Evolutionary conservation across 1,140 invertebrate genomes (phyloP), one percentile per base, ranked within the genome.

Genomic region (Proctacanthus coquilletti): DNA sequence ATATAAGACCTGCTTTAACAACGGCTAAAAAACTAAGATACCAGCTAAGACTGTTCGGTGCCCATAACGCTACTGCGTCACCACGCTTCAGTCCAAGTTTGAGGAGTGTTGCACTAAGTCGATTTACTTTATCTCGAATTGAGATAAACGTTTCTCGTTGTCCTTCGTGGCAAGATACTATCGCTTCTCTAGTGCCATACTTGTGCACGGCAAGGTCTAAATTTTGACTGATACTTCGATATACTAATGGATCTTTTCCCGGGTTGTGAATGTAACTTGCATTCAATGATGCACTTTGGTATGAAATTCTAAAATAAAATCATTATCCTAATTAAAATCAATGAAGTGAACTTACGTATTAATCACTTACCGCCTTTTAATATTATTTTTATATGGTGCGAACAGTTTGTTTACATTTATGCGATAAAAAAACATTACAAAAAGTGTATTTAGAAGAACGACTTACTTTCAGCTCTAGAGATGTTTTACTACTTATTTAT

Each of bases 51-150:
- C 69, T 68, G 61, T 96, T 98, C 1, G 89, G 87, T 0, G 79
- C 75, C 83, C 85, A 95, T 10, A 97, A 66, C 0, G 82, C 92
- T 3, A 98, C 47, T 5, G 82, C 58, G 51, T 98, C 92, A 0
- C 87, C 88, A 34, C 64, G 70, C 41, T 75, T 52, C 9, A 96
- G 53, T 0, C 89, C 89, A 9, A 92, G 50, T 18, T 71, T 70
- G 27, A 75, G 53, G 0, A 97, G 64, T 2, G 85, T 84, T 11
- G 80, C 79, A 3, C 87, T 91, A 2, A 96, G 50, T 20, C 71
- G 69, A 49, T 95, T 80, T 1, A 70, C 77, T 50, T 82, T 63
- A 18, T 63, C 51, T 4, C 78, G 43, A 0, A 84, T 52, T 38
- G 82, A 64, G 2, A 50, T 49, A 48, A 71, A 86, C 3, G 75